phyloP scores from a whole-genome alignment of 2,888 invertebrate species.

The Pachycephus smyrnensis region DNA sequence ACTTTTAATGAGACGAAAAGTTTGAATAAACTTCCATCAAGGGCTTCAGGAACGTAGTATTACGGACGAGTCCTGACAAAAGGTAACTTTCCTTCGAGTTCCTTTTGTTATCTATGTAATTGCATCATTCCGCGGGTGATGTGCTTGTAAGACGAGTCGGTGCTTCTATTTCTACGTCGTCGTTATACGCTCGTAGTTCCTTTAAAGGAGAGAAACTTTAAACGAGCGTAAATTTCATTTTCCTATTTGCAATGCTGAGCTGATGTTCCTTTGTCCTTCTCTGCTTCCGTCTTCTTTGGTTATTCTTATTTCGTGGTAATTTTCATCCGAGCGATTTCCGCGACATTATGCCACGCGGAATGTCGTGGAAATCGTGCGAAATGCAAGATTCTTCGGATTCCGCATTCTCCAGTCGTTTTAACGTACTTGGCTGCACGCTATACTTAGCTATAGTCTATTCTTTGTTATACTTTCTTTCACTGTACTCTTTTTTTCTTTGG shows the following conservation, averaged over 20 bases:
- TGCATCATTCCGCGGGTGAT: slow-evolving; percentile 38
- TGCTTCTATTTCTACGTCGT: not conserved
- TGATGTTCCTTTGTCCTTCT: not conserved
- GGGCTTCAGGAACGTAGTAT: slow-evolving; percentile 10
- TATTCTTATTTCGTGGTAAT: not conserved
- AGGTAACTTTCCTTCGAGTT: slow-evolving; percentile 44
- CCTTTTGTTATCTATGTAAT: slow-evolving; percentile 44
- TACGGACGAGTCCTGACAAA: slow-evolving; percentile 37
- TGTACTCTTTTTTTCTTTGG: not conserved
- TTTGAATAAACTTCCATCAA: not conserved
- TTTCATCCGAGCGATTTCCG: not conserved
- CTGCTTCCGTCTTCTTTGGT: not conserved
- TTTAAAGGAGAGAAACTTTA: slow-evolving; percentile 33
- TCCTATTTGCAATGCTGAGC: not conserved
- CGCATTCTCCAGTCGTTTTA: not conserved
- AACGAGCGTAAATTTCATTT: slow-evolving; percentile 28
- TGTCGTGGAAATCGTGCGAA: not conserved
- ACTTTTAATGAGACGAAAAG: slow-evolving; percentile 6
- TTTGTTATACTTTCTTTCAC: not conserved
- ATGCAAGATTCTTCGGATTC: not conserved
- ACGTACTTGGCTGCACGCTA: not conserved
- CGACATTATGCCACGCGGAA: not conserved
- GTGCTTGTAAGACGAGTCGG: slow-evolving; percentile 3
- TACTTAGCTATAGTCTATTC: not conserved
- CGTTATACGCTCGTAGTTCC: not conserved